Base-by-base conservation (phyloP, 2,888 invertebrate genomes). In the Malachius bipustulatus region DNA sequence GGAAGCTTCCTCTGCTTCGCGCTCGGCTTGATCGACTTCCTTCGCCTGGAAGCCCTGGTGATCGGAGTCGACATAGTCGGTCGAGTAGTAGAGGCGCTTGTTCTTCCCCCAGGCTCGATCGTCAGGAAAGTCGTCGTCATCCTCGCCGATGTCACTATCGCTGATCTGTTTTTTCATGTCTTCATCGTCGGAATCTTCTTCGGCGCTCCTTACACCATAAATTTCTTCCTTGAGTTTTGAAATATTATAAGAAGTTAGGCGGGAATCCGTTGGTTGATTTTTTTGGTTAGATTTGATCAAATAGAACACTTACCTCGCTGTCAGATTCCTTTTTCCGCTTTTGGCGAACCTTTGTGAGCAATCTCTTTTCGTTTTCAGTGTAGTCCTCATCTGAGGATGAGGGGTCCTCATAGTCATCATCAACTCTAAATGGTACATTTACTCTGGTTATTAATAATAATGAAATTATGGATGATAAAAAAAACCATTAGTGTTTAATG, bases 31-130 rank as follows among this genome's bases (percentile, higher is more conserved):
- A 48, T 78, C 77, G 46, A 80, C 77, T 51, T 82, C 78, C 47
- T 70, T 70, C 26, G 74, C 77, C 45, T 68, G 51, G 41, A 51
- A 61, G 46, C 79, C 77, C 30, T 79, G 74, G 66, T 82, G 87
- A 62, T 90, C 89, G 50, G 80, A 75, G 66, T 91, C 91, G 10
- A 88, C 77, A 62, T 83, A 89, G 65, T 91, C 90, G 1, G 89
- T 84, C 33, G 82, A 76, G 63, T 90, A 91, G 58, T 76, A 94
- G 19, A 73, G 69, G 38, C 67, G 71, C 49, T 81, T 82, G 46
- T 78, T 79, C 53, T 76, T 79, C 30, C 93, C 93, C 93, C 93
- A 93, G 12, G 89, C 88, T 62, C 81, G 79, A 2, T 75, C 69
- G 59, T 87, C 75, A 0, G 87, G 87, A 42, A 88, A 64, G 51